Percentiles rank a stretch among this genome's conserved stretches.
Conservation (phyloP, 2,888 invertebrate species). For the Lasioglossum malachurum region DNA sequence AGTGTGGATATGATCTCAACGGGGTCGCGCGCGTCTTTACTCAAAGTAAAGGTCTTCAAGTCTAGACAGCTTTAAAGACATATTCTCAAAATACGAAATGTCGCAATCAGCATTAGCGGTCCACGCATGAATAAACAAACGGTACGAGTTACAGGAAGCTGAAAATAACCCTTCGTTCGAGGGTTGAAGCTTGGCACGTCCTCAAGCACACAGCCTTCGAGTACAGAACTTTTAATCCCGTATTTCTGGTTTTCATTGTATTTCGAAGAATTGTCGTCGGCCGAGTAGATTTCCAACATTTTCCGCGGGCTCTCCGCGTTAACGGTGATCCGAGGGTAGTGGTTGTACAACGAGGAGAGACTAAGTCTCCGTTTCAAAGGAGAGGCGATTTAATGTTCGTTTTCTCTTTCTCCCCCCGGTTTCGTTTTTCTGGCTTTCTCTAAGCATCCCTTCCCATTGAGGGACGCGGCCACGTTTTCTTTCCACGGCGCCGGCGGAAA, state of each 20-base stretch:
- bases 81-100: not conserved
- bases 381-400: conserved; percentile 39
- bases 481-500: conserved; percentile 40
- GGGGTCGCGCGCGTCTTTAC: no score
- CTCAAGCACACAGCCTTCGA: not conserved
- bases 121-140: not conserved
- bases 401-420: not conserved
- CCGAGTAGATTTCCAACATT: not conserved
- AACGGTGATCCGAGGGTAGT: conserved; percentile 8
- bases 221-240: not conserved
- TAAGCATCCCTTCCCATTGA: conserved; percentile 15
- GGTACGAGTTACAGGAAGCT: not conserved
- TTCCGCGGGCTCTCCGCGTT: not conserved
- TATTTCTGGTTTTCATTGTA: not conserved
- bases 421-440: conserved; percentile 7
- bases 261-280: not conserved
- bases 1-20: no score
- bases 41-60: not conserved
- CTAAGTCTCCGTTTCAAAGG: conserved; percentile 44
- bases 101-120: not conserved
- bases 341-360: conserved; percentile 29
- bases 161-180: not conserved
- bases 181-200: not conserved
- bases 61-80: not conserved
- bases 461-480: conserved; percentile 40